A percentile compares a stretch with the other conserved stretches of the same genome.
phyloP scores from a whole-genome alignment of 1,140 invertebrate species.

The Zaprionus capensis region DNA sequence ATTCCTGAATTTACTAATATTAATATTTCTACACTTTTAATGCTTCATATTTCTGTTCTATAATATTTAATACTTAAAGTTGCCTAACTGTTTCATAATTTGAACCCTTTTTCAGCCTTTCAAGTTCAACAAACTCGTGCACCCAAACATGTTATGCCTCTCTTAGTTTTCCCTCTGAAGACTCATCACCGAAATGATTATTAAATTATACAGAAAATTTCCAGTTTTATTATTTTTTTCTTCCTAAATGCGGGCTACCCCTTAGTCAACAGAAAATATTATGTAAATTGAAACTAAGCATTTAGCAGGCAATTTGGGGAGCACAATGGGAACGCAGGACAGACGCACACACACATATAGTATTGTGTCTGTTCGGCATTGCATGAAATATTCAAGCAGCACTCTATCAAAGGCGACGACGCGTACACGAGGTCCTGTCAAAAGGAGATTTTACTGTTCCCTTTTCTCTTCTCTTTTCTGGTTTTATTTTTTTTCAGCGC shows the following conservation, averaged over 20 bases:
- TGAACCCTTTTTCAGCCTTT: background rate
- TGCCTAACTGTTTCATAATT: background rate
- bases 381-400: conserved; percentile 58
- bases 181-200: conserved; percentile 32
- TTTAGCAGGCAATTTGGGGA: conserved; percentile 56
- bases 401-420: conserved; percentile 75
- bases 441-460: conserved; percentile 46
- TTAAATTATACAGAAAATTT: conserved; percentile 44
- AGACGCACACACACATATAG: conserved; percentile 8
- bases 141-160: background rate
- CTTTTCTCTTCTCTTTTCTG: background rate
- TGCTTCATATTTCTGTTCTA: background rate
- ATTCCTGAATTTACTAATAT: background rate
- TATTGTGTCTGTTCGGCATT: conserved; percentile 34
- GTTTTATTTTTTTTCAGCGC: conserved; percentile 48
- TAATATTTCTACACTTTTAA: too few species aligned
- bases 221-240: conserved; percentile 18
- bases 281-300: conserved; percentile 72
- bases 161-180: background rate
- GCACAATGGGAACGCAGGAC: conserved; percentile 32
- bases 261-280: conserved; percentile 30
- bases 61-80: background rate
- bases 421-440: conserved; percentile 49
- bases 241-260: conserved; percentile 67
- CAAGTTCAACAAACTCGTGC: conserved; percentile 12